A percentile compares a stretch with the other conserved stretches of the same genome.
Evolutionary conservation across 2,888 invertebrate species (phyloP).

Genomic region (Arenicola marina): DNA sequence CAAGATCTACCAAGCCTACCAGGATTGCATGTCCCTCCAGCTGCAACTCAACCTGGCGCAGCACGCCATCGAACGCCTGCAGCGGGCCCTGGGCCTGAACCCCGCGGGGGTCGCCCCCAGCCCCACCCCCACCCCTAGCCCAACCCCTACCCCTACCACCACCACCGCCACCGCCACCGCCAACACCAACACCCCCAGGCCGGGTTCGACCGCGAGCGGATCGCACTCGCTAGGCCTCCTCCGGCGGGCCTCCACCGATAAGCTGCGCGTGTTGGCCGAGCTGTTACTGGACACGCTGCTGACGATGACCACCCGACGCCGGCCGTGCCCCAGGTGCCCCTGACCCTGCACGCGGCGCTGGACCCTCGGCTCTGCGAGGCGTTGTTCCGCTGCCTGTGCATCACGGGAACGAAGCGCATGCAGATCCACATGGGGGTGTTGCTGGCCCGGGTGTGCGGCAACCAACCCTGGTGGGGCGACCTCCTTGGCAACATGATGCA

Average conservation of each 20-base stretch:
- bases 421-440: constrained; percentile 69
- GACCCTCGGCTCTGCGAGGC: constrained; percentile 62
- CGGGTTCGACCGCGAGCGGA: constrained; percentile 72
- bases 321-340: constrained; percentile 58
- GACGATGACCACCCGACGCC: constrained; percentile 43
- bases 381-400: constrained; percentile 75
- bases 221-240: constrained; percentile 60
- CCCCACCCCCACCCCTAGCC: too few species aligned
- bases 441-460: constrained; percentile 76
- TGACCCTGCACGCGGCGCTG: constrained; percentile 48
- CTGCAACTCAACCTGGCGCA: constrained; percentile 83
- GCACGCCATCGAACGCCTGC: constrained; percentile 70
- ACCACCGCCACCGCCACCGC: constrained; percentile 85
- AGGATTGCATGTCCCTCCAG: constrained; percentile 85
- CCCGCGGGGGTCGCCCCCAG: too few species aligned
- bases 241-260: constrained; percentile 76
- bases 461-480: constrained; percentile 85
- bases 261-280: constrained; percentile 80
- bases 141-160: too few species aligned
- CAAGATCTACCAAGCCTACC: constrained; percentile 65
- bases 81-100: constrained; percentile 66
- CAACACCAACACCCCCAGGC: constrained; percentile 79
- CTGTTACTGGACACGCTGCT: constrained; percentile 80
- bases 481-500: constrained; percentile 83
- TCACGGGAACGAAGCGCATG: constrained; percentile 77